Conservation (phyloP, 2,113 vertebrate species). For the Bolborhynchus lineola region DNA sequence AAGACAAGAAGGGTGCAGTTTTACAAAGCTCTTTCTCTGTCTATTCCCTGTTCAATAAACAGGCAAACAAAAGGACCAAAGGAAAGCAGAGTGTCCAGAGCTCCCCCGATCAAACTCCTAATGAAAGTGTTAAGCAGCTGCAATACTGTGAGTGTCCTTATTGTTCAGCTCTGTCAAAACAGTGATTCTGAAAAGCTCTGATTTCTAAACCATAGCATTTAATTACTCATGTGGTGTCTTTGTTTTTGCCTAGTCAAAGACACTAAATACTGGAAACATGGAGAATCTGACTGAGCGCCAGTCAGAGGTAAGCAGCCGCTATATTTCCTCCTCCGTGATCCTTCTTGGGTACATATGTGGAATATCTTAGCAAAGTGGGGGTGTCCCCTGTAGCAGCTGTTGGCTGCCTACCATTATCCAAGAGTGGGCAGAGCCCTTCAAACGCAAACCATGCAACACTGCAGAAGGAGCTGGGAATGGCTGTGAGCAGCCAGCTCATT, state of each 20-base stretch:
- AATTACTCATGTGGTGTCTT: not conserved
- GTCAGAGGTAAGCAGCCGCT: constrained; percentile 77
- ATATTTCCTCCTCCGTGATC: not conserved
- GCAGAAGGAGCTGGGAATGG: not conserved
- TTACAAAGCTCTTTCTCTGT: not conserved
- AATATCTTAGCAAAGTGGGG: not conserved
- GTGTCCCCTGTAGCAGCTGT: not conserved
- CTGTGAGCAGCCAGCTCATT: not conserved
- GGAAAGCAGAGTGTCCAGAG: constrained; percentile 46
- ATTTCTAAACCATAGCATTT: not conserved
- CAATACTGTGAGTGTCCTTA: constrained; percentile 76
- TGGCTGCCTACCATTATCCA: accelerated
- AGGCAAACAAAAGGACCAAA: constrained; percentile 75
- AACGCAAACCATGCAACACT: not conserved
- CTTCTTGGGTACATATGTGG: not conserved
- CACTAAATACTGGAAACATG: constrained; percentile 85
- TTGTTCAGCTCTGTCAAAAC: not conserved
- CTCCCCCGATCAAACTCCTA: constrained; percentile 71
- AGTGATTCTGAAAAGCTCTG: not conserved
- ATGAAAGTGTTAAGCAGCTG: constrained; percentile 91
- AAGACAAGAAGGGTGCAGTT: not conserved
- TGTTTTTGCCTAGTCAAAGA: constrained; percentile 82
- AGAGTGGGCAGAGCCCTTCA: accelerated
- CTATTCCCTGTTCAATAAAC: not conserved
- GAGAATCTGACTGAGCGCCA: constrained; percentile 78